These are phyloP conservation scores for Macrosoma leucophasiata DNA, from an alignment of 2,888 invertebrate species.

Conservation along the genomic window DNA sequence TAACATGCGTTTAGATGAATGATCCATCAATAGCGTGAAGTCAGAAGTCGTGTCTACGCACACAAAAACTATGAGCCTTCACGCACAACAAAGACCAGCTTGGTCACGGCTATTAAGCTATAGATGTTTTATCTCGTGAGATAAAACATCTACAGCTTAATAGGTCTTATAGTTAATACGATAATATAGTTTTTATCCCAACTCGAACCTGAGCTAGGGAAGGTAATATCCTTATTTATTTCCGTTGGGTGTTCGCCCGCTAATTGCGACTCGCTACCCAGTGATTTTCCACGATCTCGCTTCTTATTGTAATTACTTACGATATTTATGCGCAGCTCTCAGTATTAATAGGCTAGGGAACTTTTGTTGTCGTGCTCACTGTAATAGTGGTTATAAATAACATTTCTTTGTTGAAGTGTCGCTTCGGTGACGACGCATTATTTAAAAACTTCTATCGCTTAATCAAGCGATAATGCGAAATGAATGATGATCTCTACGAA, in stretches of 20 bases:
- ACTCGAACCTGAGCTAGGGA: slow-evolving; percentile 40
- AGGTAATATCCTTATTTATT: slow-evolving; percentile 70
- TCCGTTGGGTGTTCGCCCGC: slow-evolving; percentile 67
- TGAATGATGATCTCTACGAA: no score
- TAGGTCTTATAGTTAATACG: no score
- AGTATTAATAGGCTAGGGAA: slow-evolving; percentile 27
- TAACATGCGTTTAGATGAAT: no score
- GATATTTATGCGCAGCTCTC: slow-evolving; percentile 33
- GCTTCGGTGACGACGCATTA: slow-evolving; percentile 6
- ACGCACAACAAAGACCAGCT: no score
- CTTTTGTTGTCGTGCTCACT: slow-evolving; percentile 22
- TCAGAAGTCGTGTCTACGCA: no score
- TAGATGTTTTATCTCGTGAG: no score
- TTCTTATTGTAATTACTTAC: slow-evolving; percentile 33
- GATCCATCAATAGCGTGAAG: no score
- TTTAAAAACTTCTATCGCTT: no score
- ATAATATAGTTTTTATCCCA: slow-evolving; percentile 56
- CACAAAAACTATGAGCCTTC: no score
- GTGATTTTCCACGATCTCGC: slow-evolving; percentile 64
- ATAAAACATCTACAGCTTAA: no score
- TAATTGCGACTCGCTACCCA: slow-evolving; percentile 64
- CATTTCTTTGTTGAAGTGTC: slow-evolving; percentile 14
- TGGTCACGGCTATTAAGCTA: no score
- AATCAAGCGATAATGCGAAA: no score
- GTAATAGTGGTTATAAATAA: slow-evolving; percentile 20